phyloP scores from a whole-genome alignment of 1,140 invertebrate genomes.

The Halyomorpha halys region DNA sequence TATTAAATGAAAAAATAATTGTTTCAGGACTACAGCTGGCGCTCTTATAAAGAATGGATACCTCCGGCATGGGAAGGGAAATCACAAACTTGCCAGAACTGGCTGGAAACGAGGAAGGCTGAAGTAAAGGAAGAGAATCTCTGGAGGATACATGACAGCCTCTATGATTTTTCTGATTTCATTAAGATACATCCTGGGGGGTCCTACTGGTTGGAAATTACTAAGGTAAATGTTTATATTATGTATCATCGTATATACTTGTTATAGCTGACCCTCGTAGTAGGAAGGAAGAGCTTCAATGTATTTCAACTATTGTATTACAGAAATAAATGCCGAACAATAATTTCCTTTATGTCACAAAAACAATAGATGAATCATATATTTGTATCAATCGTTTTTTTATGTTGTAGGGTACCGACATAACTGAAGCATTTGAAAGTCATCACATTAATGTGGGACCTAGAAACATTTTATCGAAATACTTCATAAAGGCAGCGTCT shows the following conservation, averaged over 20 bases:
- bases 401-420: constrained; percentile 50
- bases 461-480: constrained; percentile 47
- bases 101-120: constrained; percentile 52
- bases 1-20: too few relatives aligned
- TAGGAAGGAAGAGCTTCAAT: too few relatives aligned
- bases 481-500: constrained; percentile 45
- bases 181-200: constrained; percentile 67
- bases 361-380: too few relatives aligned
- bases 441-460: constrained; percentile 47
- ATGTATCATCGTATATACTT: background rate
- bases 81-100: constrained; percentile 29
- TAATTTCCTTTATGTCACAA: too few relatives aligned
- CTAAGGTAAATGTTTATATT: constrained; percentile 52
- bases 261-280: background rate
- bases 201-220: constrained; percentile 56
- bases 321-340: too few relatives aligned
- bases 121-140: constrained; percentile 64
- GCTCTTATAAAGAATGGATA: background rate
- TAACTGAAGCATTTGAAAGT: constrained; percentile 61
- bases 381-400: background rate
- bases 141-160: constrained; percentile 63
- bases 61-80: background rate
- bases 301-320: too few relatives aligned
- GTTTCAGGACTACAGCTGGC: background rate
- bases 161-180: constrained; percentile 65